These are phyloP conservation scores for Takifugu rubripes DNA, from an alignment of 2,797 vertebrate genomes.

Conservation along the genomic window DNA sequence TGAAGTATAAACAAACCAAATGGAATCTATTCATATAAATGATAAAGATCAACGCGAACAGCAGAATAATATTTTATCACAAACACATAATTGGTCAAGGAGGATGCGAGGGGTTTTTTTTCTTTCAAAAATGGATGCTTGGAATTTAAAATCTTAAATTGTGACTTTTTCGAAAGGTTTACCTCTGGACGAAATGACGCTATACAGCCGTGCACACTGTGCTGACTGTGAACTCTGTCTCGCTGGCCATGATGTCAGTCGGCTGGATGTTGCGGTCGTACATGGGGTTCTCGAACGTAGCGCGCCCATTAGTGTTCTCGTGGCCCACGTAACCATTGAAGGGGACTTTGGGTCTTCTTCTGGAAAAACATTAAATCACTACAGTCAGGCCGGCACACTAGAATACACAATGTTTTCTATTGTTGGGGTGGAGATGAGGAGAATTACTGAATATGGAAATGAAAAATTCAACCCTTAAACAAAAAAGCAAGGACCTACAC, in stretches of 20 bases:
- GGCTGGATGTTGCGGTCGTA: conserved; percentile 97
- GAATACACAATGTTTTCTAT: too few relatives aligned
- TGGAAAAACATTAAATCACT: conserved; percentile 41
- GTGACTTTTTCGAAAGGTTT: conserved; percentile 19
- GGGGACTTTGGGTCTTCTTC: conserved; percentile 97
- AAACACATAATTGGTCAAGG: conserved; percentile 16
- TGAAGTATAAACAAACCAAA: conserved; percentile 23
- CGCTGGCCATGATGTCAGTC: conserved; percentile 89
- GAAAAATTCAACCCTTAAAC: too few relatives aligned
- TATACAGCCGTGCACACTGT: conserved; percentile 99
- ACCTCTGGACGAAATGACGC: conserved; percentile 75
- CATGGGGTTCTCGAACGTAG: conserved; percentile 98
- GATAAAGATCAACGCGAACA: conserved; percentile 30
- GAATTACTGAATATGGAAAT: too few relatives aligned
- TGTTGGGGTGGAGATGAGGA: too few relatives aligned
- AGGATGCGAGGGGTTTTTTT: conserved; percentile 24
- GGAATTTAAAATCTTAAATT: conserved; percentile 5
- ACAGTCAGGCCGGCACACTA: not conserved
- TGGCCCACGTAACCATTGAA: conserved; percentile 97
- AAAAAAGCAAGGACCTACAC: too few relatives aligned
- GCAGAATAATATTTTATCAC: conserved; percentile 40
- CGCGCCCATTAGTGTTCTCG: conserved; percentile 93
- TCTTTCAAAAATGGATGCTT: conserved; percentile 29
- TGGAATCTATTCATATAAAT: conserved; percentile 18
- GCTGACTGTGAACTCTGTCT: conserved; percentile 97